Evolutionary conservation across 2,113 vertebrate genomes (phyloP).

Genomic region (Oxygymnocypris stewartii): DNA sequence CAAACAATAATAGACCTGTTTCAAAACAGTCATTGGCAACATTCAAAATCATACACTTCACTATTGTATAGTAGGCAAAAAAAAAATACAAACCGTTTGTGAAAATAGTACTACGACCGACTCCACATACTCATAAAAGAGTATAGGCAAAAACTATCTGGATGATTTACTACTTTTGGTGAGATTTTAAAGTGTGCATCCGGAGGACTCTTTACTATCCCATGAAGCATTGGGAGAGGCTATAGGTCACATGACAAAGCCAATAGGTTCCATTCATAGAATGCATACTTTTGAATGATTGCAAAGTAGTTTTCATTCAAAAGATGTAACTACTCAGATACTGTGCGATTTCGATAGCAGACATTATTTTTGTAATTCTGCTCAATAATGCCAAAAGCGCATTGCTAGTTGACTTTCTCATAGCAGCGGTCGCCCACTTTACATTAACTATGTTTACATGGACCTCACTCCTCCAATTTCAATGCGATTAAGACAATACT

Average conservation of each 20-base stretch:
- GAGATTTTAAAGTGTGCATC: neutral
- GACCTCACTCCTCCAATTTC: too few relatives aligned
- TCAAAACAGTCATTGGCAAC: neutral
- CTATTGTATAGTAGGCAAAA: neutral
- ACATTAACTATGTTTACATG: neutral
- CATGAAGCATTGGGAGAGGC: neutral
- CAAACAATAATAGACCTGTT: too few relatives aligned
- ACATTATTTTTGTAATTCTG: neutral
- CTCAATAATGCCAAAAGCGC: neutral
- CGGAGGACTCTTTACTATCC: neutral
- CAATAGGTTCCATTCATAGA: neutral
- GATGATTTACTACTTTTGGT: neutral
- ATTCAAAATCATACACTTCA: neutral
- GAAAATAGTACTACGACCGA: neutral
- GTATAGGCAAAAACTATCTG: neutral
- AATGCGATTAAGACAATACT: too few relatives aligned
- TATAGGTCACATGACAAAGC: neutral
- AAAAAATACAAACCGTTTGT: neutral
- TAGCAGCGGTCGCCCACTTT: neutral
- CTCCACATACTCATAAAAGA: neutral
- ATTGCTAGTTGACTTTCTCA: neutral
- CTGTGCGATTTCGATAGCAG: neutral
- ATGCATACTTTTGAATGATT: neutral
- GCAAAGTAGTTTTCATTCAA: neutral
- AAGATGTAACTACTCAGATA: neutral